phyloP scores from a whole-genome alignment of 2,888 invertebrate species.

The Brassicogethes aeneus region DNA sequence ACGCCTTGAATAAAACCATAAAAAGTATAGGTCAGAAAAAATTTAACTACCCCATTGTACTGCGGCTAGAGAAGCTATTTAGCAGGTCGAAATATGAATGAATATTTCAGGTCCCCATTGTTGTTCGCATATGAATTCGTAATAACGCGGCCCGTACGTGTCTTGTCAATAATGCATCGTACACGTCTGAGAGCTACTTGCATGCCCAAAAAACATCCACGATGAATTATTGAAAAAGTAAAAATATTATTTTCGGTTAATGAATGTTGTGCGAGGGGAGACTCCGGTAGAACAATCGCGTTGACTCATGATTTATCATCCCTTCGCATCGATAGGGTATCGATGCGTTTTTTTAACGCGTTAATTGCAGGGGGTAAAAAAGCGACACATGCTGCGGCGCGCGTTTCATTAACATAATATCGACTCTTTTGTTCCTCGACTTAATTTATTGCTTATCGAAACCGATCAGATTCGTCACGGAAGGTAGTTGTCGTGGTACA shows the following conservation, averaged over 20 bases:
- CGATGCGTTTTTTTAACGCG: neutral
- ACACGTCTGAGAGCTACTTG: slow-evolving; percentile 30
- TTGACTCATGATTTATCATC: neutral
- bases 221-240: too few relatives aligned
- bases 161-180: slow-evolving; percentile 40
- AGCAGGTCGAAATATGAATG: slow-evolving; percentile 37
- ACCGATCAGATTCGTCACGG: slow-evolving; percentile 7
- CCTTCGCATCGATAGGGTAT: neutral
- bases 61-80: neutral
- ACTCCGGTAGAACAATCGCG: neutral
- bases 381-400: slow-evolving; percentile 20
- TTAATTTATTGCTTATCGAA: slow-evolving; percentile 29
- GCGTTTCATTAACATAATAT: slow-evolving; percentile 18
- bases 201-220: slow-evolving; percentile 23
- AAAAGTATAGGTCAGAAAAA: neutral
- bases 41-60: neutral
- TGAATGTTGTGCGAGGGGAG: too few relatives aligned
- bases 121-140: slow-evolving; percentile 43
- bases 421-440: slow-evolving; percentile 25
- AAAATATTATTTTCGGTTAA: too few relatives aligned
- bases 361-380: slow-evolving; percentile 17
- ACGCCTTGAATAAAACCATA: too few relatives aligned
- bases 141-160: slow-evolving; percentile 27
- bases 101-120: slow-evolving; percentile 43
- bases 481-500: too few relatives aligned